Evolutionary conservation across 2,113 vertebrate genomes (phyloP).

Genomic region (Silurus asotus): DNA sequence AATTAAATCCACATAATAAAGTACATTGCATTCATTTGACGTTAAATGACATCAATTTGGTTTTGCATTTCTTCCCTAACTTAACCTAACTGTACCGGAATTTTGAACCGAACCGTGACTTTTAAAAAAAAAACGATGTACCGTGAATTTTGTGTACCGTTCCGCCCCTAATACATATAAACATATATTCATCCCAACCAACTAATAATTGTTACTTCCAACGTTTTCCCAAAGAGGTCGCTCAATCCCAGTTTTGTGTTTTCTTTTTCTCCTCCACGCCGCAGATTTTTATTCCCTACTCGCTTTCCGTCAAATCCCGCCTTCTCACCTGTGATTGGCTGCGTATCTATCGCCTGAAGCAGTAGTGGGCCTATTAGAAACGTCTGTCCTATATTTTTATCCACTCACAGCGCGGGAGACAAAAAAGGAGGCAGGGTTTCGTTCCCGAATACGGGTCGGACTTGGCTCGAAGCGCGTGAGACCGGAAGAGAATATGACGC

Average conservation of each 20-base stretch:
- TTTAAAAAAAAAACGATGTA: too few species aligned
- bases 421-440: neutral
- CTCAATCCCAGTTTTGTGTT: neutral
- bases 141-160: too few species aligned
- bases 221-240: neutral
- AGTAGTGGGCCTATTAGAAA: neutral
- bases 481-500: neutral
- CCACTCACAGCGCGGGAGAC: neutral
- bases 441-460: neutral
- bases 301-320: neutral
- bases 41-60: too few species aligned
- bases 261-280: neutral
- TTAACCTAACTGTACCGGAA: too few species aligned
- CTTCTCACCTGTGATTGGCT: neutral
- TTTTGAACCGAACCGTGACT: too few species aligned
- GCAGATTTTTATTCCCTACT: neutral
- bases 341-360: neutral
- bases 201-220: neutral
- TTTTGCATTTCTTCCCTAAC: too few species aligned
- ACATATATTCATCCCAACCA: too few species aligned
- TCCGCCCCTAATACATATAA: too few species aligned
- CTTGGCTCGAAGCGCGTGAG: neutral
- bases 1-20: too few species aligned
- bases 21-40: too few species aligned
- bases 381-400: neutral